Base-by-base conservation (phyloP, 2,888 invertebrate species). In the Orchesella flavescens region DNA sequence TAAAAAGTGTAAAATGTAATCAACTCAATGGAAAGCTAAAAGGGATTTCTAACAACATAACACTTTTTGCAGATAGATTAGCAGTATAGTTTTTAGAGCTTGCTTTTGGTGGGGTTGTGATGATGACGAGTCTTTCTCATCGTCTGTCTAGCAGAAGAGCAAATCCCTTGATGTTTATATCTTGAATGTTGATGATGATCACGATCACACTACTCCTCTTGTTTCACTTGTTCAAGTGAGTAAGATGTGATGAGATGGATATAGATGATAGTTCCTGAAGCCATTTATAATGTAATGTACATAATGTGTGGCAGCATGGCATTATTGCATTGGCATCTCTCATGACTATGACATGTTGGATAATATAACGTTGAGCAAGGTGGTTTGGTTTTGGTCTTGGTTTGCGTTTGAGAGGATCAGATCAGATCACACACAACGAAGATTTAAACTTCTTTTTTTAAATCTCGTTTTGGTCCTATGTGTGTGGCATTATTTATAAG, bases 101-200 rank as follows among this genome's bases (percentile, higher is more conserved):
- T 49, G 49, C 49, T 49, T 49, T 49, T 71, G 61, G 53, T 68
- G 49, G 23, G 23, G 53, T 43, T 59, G 59, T 79, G 49, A 21
- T 73, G 78, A 78, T 72, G 66, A 83, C 73, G 77, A 78, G 72
- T 83, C 72, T 55, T 71, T 76, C 83, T 83, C 83, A 83, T 83
- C 83, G 75, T 83, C 77, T 83, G 77, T 78, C 83, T 83, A 77
- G 46, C 63, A 76, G 65, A 76, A 77, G 59, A 78, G 68, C 68
- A 73, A 73, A 83, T 72, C 73, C 77, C 68, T 73, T 83, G 63
- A 66, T 83, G 83, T 83, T 83, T 83, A 83, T 83, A 83, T 73
- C 66, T 44, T n/a, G n/a, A n/a, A 5, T 3, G 17, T 15, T 21
- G 69, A 44, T 46, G 44, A 13, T 63, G 65, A 53, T 75, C 46